Conservation (phyloP, 2,113 vertebrate species). For the Camelus bactrianus region DNA sequence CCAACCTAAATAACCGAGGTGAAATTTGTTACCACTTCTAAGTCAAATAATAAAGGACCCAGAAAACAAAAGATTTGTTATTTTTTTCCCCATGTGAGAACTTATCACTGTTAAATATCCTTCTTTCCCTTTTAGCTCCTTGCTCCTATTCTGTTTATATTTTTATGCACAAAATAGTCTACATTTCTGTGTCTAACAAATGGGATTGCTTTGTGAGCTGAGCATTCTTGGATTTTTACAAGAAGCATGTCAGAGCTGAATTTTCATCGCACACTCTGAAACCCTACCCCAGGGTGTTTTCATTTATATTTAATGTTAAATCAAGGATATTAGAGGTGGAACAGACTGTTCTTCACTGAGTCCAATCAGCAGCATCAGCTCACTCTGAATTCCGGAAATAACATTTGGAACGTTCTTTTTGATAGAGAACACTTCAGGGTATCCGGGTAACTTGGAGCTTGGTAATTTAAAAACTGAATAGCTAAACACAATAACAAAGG, state of each 20-base stretch:
- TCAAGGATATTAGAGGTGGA: constrained; percentile 73
- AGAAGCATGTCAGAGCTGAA: constrained; percentile 70
- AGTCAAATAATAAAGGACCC: constrained; percentile 73
- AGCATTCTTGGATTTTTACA: constrained; percentile 70
- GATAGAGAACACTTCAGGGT: constrained; percentile 62
- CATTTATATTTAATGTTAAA: constrained; percentile 77
- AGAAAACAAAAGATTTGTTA: constrained; percentile 65
- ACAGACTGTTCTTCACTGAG: constrained; percentile 70
- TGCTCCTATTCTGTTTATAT: constrained; percentile 69
- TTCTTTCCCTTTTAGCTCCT: constrained; percentile 66
- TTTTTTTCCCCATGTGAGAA: not conserved
- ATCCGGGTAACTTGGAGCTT: constrained; percentile 51
- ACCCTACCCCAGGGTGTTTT: constrained; percentile 72
- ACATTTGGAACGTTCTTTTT: constrained; percentile 71
- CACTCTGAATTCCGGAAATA: constrained; percentile 72
- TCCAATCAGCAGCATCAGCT: constrained; percentile 64
- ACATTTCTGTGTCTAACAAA: constrained; percentile 62
- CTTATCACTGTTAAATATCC: constrained; percentile 56
- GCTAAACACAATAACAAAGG: constrained; percentile 48
- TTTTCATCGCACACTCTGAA: constrained; percentile 57
- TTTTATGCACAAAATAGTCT: constrained; percentile 55
- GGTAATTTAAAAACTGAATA: constrained; percentile 68
- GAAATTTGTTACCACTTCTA: constrained; percentile 62
- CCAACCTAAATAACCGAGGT: constrained; percentile 50
- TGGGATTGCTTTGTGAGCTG: constrained; percentile 60